Evolutionary conservation across 1,140 invertebrate species (phyloP), one percentile per base, ranked within the genome.

Genomic region (Melipona quadrifasciata): DNA sequence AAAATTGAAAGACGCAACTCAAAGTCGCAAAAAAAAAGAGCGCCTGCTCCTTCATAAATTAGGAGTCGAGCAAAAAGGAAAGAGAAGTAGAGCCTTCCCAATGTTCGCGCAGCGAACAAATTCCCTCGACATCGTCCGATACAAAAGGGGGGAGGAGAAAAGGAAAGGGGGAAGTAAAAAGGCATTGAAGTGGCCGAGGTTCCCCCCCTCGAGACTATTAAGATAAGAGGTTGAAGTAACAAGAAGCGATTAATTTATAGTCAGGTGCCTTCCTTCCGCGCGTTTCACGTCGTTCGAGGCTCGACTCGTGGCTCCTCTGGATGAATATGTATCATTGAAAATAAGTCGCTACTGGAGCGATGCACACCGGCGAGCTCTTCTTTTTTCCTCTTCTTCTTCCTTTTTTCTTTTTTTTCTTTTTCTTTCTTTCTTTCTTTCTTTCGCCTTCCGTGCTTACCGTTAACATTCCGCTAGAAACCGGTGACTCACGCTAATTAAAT

Each of bases 381-480:
- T 65, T 17, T 31, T 65, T 47, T 47, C 8, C 8, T n/a, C 39
- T 8, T 57, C 17, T 17, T 57, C 6, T 57, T 57, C 55, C 21
- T 57, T 5, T 57, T 57, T 17, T 55, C 12, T 11, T 55, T 55
- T 5, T 19, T 19, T 19, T 57, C 8, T 55, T 55, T 11, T 55
- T 55, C 17, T 19, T 19, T 19, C 19, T 19, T 2, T 19, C 14
- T 55, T 55, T 17, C 14, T 17, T 5, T 19, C 6, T 19, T 8
- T 55, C 31, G n/a, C n/a, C 76, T 68, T 79, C 68, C 67, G 64
- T 73, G 83, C 83, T 82, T 39, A 82, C 86, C 82, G 86, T 89
- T 89, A 89, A 88, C 87, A 86, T 89, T 88, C 87, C 87, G 71
- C 70, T 89, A 88, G 87, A 89, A 89, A 89, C 74, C 79, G 83